A percentile compares a stretch with the other conserved stretches of the same genome.
phyloP scores from a whole-genome alignment of 2,797 vertebrate species.

The Gadopsis marmoratus region DNA sequence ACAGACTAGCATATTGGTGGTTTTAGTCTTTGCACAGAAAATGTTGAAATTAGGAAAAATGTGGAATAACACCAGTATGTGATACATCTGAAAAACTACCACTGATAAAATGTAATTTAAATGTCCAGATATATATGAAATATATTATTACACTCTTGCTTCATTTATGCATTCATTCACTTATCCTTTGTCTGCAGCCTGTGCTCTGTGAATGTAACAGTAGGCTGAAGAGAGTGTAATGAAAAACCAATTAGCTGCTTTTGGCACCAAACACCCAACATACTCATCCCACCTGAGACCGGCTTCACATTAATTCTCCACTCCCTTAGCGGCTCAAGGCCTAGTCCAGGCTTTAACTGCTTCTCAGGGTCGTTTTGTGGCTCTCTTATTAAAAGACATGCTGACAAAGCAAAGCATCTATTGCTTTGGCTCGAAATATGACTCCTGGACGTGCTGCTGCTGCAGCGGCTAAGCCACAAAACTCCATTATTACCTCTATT shows the following conservation, averaged over 20 bases:
- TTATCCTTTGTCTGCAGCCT: constrained; percentile 37
- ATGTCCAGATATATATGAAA: neutral
- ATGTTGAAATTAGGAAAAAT: neutral
- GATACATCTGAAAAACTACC: neutral
- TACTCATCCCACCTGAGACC: constrained; percentile 58
- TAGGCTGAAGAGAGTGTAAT: constrained; percentile 58
- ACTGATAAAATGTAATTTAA: neutral
- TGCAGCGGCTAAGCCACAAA: constrained; percentile 79
- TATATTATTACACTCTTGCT: neutral
- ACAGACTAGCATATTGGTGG: too few species aligned
- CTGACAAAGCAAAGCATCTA: constrained; percentile 87
- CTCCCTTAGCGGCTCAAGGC: constrained; percentile 30
- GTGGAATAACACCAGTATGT: too few species aligned
- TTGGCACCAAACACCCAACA: constrained; percentile 56
- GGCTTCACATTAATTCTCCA: constrained; percentile 31
- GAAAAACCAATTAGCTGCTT: constrained; percentile 72
- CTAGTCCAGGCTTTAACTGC: constrained; percentile 27
- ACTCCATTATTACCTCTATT: constrained; percentile 92
- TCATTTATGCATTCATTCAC: neutral
- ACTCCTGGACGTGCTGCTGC: constrained; percentile 69
- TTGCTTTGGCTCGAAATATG: constrained; percentile 86
- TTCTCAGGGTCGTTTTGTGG: constrained; percentile 53
- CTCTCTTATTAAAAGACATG: constrained; percentile 77
- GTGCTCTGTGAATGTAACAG: constrained; percentile 44
- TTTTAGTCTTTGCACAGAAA: neutral